phyloP scores from a whole-genome alignment of 2,113 vertebrate species.

The Solenodon paradoxus region DNA sequence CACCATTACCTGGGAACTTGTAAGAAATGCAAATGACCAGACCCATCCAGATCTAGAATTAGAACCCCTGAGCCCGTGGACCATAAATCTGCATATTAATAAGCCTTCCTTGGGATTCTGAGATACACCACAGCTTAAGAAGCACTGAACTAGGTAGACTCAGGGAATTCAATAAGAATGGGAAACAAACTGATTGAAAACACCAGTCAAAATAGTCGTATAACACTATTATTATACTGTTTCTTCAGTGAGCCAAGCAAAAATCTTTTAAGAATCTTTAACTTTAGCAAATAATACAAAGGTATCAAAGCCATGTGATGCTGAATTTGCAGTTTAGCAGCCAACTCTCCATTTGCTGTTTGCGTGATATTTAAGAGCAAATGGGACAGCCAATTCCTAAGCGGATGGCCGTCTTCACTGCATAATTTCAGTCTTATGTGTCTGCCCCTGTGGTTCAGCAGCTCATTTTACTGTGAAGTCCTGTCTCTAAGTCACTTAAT shows the following conservation, averaged over 20 bases:
- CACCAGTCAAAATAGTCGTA: conserved; percentile 7
- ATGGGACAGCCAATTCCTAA: not conserved
- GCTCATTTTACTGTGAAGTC: conserved; percentile 60
- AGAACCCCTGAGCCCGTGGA: not conserved
- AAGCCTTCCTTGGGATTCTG: not conserved
- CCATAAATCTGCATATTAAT: not conserved
- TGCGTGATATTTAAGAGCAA: conserved; percentile 54
- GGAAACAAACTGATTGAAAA: not conserved
- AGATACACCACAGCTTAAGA: not conserved
- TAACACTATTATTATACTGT: not conserved
- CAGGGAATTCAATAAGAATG: not conserved
- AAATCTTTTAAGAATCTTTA: conserved; percentile 25
- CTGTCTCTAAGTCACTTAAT: conserved; percentile 70
- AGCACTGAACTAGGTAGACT: not conserved
- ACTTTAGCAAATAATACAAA: conserved; percentile 15
- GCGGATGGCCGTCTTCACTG: not conserved
- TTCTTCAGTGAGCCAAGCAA: not conserved
- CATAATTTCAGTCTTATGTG: conserved; percentile 53
- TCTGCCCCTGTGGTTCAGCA: conserved; percentile 12
- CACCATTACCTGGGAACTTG: too few species aligned
- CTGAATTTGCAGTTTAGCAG: conserved; percentile 40
- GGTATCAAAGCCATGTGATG: not conserved
- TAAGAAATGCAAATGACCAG: not conserved
- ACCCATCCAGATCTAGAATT: not conserved
- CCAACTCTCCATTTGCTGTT: conserved; percentile 35